phyloP scores from a whole-genome alignment of 37 sponge, comb jelly and placozoan species.

The Petrosia ficiformis region DNA sequence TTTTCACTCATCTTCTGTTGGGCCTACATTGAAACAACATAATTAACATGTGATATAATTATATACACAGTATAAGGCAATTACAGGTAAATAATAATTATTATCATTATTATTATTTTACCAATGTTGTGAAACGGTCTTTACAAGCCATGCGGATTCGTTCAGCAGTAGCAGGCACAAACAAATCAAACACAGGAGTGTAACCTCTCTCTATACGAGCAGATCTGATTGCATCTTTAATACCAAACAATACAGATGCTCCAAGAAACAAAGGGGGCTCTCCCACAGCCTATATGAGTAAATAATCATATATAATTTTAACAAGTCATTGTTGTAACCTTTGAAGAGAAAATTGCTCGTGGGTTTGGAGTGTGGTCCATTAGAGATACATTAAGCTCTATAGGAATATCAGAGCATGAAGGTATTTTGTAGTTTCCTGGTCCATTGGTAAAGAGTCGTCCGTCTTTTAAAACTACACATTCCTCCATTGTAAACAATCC shows the following conservation, averaged over 20 bases:
- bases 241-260: conserved; percentile 80
- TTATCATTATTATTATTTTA: neutral
- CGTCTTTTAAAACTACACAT: conserved; percentile 58
- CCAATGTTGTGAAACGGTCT: conserved; percentile 63
- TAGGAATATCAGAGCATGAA: conserved; percentile 60
- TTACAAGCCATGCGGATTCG: conserved; percentile 77
- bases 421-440: conserved; percentile 89
- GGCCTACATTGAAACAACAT: neutral
- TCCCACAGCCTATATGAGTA: conserved; percentile 67
- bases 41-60: neutral
- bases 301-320: neutral
- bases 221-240: conserved; percentile 72
- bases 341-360: conserved; percentile 79
- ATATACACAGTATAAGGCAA: too few species aligned
- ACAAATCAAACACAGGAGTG: conserved; percentile 27
- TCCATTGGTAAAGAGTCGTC: conserved; percentile 59
- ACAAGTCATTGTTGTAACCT: conserved; percentile 29
- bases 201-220: conserved; percentile 50
- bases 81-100: too few species aligned
- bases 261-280: conserved; percentile 93
- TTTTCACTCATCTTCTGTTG: neutral
- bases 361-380: conserved; percentile 66
- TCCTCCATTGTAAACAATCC: conserved; percentile 72
- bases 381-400: conserved; percentile 71
- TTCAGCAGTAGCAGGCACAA: conserved; percentile 83